Evolutionary conservation across 2,888 invertebrate species (phyloP), one percentile per base, ranked within the genome.

Genomic region (Amphimallon solstitiale): DNA sequence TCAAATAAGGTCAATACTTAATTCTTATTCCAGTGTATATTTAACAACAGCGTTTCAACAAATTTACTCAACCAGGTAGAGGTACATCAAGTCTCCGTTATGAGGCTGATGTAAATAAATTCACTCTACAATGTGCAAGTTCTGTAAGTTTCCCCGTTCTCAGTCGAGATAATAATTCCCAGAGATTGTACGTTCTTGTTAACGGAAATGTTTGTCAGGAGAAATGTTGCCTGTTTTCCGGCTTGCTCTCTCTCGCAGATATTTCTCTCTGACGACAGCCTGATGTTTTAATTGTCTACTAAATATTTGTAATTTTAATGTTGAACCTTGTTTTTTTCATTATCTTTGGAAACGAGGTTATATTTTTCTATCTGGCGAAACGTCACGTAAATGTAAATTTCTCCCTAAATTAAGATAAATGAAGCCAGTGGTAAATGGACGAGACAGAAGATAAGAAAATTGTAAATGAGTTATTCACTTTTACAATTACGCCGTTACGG

Each of bases 31-130:
- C 29, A 29, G 29, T 29, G 5, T n/a, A n/a, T 29, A 29, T 5
- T 29, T 5, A 29, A 5, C 5, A 5, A 5, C 29, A 29, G 7
- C 7, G 5, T 5, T 29, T 29, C 29, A 29, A 29, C 29, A 9
- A 29, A 29, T 29, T 29, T 29, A 29, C n/a, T n/a, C n/a, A 29
- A 29, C 29, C 29, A 29, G 29, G 29, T 29, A 29, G 7, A 29
- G 29, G 29, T 29, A 29, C 29, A 29, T 29, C 29, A 29, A 48
- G 67, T 64, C 63, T 68, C 70, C 60, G 68, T 66, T 72, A 66
- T 70, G 70, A 72, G 69, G 72, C 63, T 72, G 73, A 72, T 73
- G 73, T 75, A 76, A 76, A 75, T 75, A 75, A 75, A 75, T 75
- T 74, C 72, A 70, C 70, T 68, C 68, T 68, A n/a, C 29, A 5